These are phyloP conservation scores for Zingel zingel DNA, from an alignment of 2,113 vertebrate genomes.

Conservation along the genomic window DNA sequence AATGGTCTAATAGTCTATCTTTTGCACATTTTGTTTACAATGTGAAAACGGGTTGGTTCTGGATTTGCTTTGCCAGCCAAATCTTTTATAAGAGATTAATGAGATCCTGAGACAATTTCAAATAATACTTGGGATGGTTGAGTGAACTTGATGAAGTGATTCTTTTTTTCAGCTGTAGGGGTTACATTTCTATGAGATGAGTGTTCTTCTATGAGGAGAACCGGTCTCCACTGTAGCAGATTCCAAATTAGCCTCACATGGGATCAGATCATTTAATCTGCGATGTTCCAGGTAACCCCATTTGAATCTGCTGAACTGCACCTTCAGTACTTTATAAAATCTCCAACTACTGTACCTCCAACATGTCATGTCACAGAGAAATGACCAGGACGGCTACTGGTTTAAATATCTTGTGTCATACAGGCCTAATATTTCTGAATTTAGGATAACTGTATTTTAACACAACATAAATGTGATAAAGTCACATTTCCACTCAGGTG, in stretches of 20 bases:
- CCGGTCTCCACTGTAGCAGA: slow-evolving; percentile 48
- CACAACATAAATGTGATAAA: not conserved
- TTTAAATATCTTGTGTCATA: slow-evolving; percentile 10
- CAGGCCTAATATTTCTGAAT: slow-evolving; percentile 14
- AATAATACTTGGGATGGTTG: slow-evolving; percentile 50
- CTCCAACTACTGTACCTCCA: slow-evolving; percentile 44
- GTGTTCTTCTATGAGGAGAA: slow-evolving; percentile 40
- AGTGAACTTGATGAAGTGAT: slow-evolving; percentile 53
- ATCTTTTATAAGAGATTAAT: slow-evolving; percentile 48
- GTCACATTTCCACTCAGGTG: not conserved
- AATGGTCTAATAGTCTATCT: not conserved
- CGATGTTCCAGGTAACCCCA: slow-evolving; percentile 75
- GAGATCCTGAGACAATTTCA: slow-evolving; percentile 35
- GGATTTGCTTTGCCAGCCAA: slow-evolving; percentile 18
- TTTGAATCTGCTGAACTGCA: slow-evolving; percentile 76
- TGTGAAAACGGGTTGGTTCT: not conserved
- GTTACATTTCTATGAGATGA: slow-evolving; percentile 49
- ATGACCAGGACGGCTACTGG: not conserved
- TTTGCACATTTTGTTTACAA: not conserved
- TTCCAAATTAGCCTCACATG: slow-evolving; percentile 72
- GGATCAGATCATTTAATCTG: slow-evolving; percentile 76
- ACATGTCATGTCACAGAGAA: slow-evolving; percentile 23
- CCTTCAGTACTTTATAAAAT: slow-evolving; percentile 57
- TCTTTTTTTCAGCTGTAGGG: slow-evolving; percentile 46
- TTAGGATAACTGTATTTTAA: not conserved